Base-by-base conservation (phyloP, 2,113 vertebrate species). In the Syrrhaptes paradoxus region DNA sequence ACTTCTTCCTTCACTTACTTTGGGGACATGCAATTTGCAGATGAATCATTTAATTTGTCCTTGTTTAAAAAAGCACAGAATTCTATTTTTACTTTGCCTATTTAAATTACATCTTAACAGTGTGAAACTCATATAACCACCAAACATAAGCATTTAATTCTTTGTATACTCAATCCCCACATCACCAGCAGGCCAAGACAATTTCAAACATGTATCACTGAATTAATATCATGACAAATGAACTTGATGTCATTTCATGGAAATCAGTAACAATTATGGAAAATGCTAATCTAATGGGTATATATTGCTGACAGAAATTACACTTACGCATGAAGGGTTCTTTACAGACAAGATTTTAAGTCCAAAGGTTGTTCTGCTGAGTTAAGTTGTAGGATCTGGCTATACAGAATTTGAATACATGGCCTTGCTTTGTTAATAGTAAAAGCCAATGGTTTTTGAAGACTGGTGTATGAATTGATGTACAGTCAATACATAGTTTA, bases 31-130 rank as follows among this genome's bases (percentile, higher is more conserved):
- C 46, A 93, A 92, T 94, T 90, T 94, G 49, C 90, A 97, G 73
- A 97, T 96, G 83, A 97, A 96, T 98, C 78, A 96, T 98, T 98
- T 98, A 97, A 98, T 98, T 97, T 96, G 91, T 96, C 92, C 96
- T 91, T 92, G 72, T 67, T 95, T 87, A 97, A 97, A 98, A 98
- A 26, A 70, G 92, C 70, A 92, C 21, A 51, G 18, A 65, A 94
- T 75, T 96, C 91, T 97, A 96, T 97, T 98, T 98, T 97, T 96
- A 95, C 90, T 96, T 96, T 89, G 36, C 90, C 86, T 96, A 75
- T 95, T 93, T 97, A 95, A 97, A 87, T 97, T 95, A 77, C 38
- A 68, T 49, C 57, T 67, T 93, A 97, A 95, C 78, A 96, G 94
- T 87, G 57, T 81, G 61, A 93, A 96, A 87, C 85, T 80, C 90